Evolutionary conservation across 2,888 invertebrate species (phyloP).

Genomic region (Aquatica leii): DNA sequence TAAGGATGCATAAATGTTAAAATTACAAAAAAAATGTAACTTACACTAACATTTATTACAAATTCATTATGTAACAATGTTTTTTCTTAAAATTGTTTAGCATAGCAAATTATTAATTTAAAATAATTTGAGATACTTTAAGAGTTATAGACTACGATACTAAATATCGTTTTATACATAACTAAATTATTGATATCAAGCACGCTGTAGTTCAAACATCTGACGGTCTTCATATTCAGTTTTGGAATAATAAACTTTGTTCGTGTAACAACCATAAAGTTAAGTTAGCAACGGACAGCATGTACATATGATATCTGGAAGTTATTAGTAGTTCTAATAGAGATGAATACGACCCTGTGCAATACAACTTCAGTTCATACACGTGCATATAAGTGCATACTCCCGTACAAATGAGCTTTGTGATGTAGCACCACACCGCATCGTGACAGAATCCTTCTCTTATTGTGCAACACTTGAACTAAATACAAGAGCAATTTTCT

Average conservation of each 20-base stretch:
- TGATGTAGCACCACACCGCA: constrained; percentile 4
- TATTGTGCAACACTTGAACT: constrained; percentile 17
- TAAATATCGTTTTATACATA: no score
- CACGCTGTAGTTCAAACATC: background rate
- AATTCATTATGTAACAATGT: no score
- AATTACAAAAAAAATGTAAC: no score
- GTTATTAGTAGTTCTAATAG: constrained; percentile 24
- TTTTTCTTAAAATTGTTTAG: no score
- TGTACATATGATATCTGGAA: constrained; percentile 22
- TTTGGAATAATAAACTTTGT: background rate
- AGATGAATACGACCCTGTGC: constrained; percentile 21
- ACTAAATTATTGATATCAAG: no score
- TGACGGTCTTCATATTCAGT: background rate
- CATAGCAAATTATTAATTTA: no score
- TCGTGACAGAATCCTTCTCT: constrained; percentile 6
- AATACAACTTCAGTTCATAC: constrained; percentile 13
- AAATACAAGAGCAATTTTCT: constrained; percentile 21
- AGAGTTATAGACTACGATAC: no score
- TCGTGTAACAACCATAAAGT: constrained; percentile 25
- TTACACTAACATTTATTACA: no score
- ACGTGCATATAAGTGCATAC: constrained; percentile 25
- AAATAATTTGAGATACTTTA: no score
- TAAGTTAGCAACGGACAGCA: constrained; percentile 19
- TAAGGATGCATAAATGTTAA: no score
- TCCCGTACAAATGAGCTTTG: constrained; percentile 17